These are phyloP conservation scores for Mus pahari DNA, from an alignment of 2,113 vertebrate genomes.

Conservation along the genomic window DNA sequence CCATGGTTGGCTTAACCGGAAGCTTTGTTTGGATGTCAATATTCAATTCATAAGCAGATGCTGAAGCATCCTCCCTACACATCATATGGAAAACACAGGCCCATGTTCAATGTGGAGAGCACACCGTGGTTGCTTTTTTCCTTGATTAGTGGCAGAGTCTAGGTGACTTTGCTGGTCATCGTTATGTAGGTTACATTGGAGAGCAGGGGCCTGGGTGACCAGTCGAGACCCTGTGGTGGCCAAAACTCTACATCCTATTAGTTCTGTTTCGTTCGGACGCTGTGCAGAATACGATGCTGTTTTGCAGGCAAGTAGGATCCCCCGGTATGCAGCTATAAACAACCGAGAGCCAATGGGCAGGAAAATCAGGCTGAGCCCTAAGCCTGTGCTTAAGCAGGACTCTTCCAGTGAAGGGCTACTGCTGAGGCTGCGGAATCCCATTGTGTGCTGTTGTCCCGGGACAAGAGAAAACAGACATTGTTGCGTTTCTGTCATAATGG, in stretches of 20 bases:
- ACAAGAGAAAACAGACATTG: background rate
- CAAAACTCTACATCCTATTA: background rate
- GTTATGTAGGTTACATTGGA: background rate
- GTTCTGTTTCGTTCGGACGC: background rate
- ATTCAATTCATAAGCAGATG: background rate
- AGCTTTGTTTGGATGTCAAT: too few species aligned
- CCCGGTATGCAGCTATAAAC: background rate
- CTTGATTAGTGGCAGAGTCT: background rate
- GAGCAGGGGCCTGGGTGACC: background rate
- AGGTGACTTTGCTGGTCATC: background rate
- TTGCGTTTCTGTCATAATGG: constrained; percentile 28
- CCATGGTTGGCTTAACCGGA: background rate
- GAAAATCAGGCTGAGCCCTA: constrained; percentile 22
- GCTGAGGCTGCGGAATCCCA: constrained; percentile 52
- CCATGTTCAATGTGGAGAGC: background rate
- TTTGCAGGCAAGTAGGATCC: background rate
- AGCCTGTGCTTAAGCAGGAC: constrained; percentile 50
- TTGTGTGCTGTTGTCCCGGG: background rate
- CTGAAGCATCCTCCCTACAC: background rate
- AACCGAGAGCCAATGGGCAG: constrained; percentile 1
- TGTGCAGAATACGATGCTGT: background rate
- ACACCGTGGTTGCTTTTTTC: background rate
- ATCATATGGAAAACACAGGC: background rate
- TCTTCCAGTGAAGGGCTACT: background rate
- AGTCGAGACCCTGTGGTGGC: background rate